Conservation (phyloP, 2,113 vertebrate genomes). For the Callipepla squamata region DNA sequence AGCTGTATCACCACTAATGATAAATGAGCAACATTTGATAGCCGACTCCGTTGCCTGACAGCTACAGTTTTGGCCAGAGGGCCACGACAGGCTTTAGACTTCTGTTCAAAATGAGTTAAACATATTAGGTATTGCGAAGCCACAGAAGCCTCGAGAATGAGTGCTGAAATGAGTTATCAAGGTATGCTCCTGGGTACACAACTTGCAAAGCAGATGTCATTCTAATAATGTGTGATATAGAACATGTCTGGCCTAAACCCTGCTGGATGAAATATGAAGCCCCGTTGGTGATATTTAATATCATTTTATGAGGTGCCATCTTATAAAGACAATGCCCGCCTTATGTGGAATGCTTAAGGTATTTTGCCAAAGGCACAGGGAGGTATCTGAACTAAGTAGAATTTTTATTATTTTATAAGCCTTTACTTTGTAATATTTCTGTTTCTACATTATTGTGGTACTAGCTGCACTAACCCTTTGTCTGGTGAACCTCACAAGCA, state of each 20-base stretch:
- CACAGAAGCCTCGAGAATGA: conserved; percentile 83
- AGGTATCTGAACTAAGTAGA: conserved; percentile 88
- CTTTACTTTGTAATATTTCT: conserved; percentile 91
- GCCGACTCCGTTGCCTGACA: conserved; percentile 84
- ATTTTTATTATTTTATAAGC: conserved; percentile 96
- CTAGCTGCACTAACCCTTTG: conserved; percentile 80
- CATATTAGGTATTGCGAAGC: conserved; percentile 86
- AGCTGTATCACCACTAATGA: conserved; percentile 84
- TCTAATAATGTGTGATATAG: conserved; percentile 96
- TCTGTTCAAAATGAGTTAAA: conserved; percentile 90
- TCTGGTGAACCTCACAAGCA: conserved; percentile 73
- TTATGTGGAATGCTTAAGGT: conserved; percentile 87
- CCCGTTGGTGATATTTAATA: conserved; percentile 91
- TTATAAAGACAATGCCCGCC: conserved; percentile 86
- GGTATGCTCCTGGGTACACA: conserved; percentile 88
- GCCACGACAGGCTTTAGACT: conserved; percentile 86
- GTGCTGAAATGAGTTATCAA: conserved; percentile 88
- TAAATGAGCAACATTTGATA: conserved; percentile 89
- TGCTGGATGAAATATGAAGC: conserved; percentile 91
- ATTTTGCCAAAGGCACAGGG: conserved; percentile 85
- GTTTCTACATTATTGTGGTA: conserved; percentile 85
- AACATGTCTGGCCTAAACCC: conserved; percentile 89
- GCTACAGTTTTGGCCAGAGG: conserved; percentile 91
- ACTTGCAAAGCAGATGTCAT: conserved; percentile 93
- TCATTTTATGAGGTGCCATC: conserved; percentile 94